Conservation (phyloP, 1,140 invertebrate genomes). For the Sinonovacula constricta region DNA sequence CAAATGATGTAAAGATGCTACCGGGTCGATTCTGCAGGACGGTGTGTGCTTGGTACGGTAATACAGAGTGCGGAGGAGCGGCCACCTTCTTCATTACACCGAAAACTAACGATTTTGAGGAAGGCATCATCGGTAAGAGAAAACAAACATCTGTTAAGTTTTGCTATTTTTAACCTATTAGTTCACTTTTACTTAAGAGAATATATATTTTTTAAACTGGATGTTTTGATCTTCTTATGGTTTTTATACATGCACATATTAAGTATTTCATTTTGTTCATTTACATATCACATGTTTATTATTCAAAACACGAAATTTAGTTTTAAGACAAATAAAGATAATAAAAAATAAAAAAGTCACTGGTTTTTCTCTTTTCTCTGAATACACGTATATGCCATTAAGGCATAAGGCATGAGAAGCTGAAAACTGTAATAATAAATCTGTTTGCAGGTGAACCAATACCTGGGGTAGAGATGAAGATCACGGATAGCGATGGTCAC, state of each 20-base stretch:
- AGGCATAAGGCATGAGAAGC: neutral
- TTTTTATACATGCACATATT: neutral
- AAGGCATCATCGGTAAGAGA: constrained; percentile 48
- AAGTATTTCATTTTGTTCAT: neutral
- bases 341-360: too few relatives aligned
- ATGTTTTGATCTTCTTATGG: neutral
- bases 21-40: neutral
- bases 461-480: constrained; percentile 50
- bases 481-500: constrained; percentile 28
- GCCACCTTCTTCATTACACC: neutral
- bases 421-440: neutral
- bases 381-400: neutral
- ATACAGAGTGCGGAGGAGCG: constrained; percentile 9
- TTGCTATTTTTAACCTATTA: too few relatives aligned
- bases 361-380: too few relatives aligned
- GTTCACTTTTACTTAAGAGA: too few relatives aligned
- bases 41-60: constrained; percentile 7
- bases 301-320: neutral
- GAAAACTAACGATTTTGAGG: constrained; percentile 11
- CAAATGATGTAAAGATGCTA: neutral
- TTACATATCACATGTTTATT: neutral
- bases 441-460: constrained; percentile 41
- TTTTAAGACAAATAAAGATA: neutral
- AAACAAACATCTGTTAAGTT: neutral
- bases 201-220: too few relatives aligned